Conservation (phyloP, 2,113 vertebrate genomes). For the Turnix velox region DNA sequence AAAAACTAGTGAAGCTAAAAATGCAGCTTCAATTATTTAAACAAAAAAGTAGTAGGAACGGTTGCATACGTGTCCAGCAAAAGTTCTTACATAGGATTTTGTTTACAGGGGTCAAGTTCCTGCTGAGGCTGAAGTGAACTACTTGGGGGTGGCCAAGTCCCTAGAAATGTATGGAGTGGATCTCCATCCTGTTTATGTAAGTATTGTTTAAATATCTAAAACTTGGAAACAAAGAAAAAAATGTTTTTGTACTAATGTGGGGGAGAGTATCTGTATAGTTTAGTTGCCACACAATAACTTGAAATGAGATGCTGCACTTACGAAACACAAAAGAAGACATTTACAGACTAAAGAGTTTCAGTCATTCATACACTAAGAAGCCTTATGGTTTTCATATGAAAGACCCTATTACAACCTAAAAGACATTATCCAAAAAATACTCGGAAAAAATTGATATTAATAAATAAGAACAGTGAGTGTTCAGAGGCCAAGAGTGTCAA, state of each 20-base stretch:
- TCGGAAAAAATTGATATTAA: background rate
- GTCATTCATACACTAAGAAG: background rate
- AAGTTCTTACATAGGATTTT: constrained; percentile 31
- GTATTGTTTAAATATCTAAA: constrained; percentile 63
- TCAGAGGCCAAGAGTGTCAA: no score
- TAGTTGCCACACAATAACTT: background rate
- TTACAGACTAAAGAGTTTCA: background rate
- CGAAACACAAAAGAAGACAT: background rate
- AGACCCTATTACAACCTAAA: background rate
- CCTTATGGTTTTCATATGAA: constrained; percentile 29
- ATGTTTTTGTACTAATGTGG: background rate
- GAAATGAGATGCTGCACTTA: background rate
- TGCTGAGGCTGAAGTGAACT: constrained; percentile 83
- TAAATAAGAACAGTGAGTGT: constrained; percentile 23
- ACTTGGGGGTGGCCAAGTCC: constrained; percentile 82
- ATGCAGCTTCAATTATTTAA: background rate
- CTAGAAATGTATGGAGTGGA: constrained; percentile 94
- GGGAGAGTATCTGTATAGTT: background rate
- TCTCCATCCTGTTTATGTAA: constrained; percentile 89
- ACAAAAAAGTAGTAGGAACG: background rate
- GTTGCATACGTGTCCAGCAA: background rate
- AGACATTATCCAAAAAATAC: no score
- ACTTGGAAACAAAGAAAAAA: background rate
- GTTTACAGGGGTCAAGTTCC: constrained; percentile 80
- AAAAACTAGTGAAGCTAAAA: background rate